phyloP scores from a whole-genome alignment of 2,888 invertebrate genomes.

The Dastarcus helophoroides region DNA sequence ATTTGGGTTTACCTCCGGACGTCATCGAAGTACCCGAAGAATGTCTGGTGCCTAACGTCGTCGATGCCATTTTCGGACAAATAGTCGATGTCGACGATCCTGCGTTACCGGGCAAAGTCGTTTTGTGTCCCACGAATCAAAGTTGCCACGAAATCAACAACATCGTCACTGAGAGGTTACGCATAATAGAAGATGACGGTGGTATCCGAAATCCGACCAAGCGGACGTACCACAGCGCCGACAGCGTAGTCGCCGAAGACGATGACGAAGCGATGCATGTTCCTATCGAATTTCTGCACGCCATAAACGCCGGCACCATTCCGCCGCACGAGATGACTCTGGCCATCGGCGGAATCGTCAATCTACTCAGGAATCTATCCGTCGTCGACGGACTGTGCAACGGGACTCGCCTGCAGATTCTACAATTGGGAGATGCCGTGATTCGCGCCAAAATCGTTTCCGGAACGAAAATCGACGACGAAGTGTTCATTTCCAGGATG shows the following conservation, averaged over 20 bases:
- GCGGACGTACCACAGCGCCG: too few species aligned
- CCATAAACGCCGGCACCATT: too few species aligned
- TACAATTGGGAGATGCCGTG: constrained; percentile 3
- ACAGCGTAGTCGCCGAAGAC: too few species aligned
- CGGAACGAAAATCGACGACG: constrained; percentile 4
- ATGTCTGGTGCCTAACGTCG: not conserved
- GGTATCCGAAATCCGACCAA: too few species aligned
- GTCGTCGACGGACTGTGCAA: constrained; percentile 12
- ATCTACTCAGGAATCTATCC: too few species aligned
- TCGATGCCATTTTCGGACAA: not conserved
- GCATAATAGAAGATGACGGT: not conserved
- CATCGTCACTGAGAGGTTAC: not conserved
- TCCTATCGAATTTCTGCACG: too few species aligned
- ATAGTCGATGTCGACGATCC: not conserved
- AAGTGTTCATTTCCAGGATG: constrained; percentile 8
- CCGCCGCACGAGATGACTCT: too few species aligned
- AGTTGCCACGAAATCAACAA: not conserved
- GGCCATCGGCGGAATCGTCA: too few species aligned
- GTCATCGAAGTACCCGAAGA: not conserved
- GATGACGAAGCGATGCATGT: too few species aligned
- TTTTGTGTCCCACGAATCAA: not conserved
- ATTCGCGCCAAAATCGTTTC: constrained; percentile 7
- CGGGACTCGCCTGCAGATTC: constrained; percentile 12
- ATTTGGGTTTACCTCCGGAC: not conserved
- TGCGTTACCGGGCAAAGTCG: not conserved